These are phyloP conservation scores for Solea solea DNA, from an alignment of 2,113 vertebrate genomes.

Conservation along the genomic window DNA sequence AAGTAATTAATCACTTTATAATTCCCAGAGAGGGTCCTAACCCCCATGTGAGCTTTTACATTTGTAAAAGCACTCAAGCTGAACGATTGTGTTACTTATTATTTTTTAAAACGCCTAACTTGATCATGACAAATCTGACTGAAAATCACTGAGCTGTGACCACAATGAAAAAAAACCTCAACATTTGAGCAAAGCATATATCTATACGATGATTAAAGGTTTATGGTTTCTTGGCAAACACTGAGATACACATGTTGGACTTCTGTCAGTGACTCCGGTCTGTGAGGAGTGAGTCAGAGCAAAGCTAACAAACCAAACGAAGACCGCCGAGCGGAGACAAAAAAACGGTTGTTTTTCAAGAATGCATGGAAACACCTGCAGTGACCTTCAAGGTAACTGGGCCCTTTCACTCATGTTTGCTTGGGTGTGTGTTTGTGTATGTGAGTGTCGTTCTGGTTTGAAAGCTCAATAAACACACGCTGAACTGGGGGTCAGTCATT, in stretches of 20 bases:
- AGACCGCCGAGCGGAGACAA: neutral
- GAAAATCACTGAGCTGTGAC: neutral
- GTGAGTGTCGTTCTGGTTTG: constrained; percentile 35
- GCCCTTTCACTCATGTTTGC: constrained; percentile 40
- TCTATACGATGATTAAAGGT: too few relatives aligned
- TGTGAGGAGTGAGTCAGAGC: too few relatives aligned
- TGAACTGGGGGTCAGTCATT: constrained; percentile 24
- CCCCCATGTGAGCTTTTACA: constrained; percentile 9
- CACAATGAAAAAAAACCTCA: neutral
- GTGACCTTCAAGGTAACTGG: constrained; percentile 40
- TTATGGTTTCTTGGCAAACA: too few relatives aligned
- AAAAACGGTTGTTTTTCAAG: constrained; percentile 13
- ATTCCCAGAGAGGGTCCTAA: neutral
- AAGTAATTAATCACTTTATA: neutral
- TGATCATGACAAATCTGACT: constrained; percentile 12
- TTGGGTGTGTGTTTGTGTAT: neutral
- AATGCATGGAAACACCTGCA: constrained; percentile 48
- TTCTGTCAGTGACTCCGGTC: too few relatives aligned
- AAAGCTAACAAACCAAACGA: neutral
- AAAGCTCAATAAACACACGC: constrained; percentile 58
- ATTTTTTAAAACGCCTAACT: constrained; percentile 16
- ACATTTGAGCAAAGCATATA: too few relatives aligned
- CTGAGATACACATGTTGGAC: too few relatives aligned
- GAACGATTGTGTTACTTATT: neutral
- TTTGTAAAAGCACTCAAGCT: constrained; percentile 13